These are phyloP conservation scores for Avahi laniger DNA, from an alignment of 2,797 vertebrate genomes.

Conservation along the genomic window DNA sequence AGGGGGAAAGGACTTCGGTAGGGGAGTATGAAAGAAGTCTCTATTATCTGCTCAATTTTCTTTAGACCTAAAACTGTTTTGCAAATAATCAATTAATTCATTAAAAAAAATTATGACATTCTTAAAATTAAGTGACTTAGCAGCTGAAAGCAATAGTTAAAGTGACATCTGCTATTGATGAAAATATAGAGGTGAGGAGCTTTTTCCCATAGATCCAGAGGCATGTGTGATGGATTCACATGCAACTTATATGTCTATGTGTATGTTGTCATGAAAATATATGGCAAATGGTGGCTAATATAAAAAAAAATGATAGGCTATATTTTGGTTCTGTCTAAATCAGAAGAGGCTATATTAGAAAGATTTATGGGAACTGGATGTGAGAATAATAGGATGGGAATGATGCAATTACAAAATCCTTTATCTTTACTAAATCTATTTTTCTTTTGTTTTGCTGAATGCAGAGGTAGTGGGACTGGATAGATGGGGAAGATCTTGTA, in stretches of 20 bases:
- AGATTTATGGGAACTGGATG: neutral
- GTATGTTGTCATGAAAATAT: neutral
- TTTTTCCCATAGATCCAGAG: neutral
- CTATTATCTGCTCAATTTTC: no score
- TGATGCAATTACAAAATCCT: neutral
- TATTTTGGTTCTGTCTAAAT: neutral
- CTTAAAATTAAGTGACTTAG: neutral
- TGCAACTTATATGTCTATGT: neutral
- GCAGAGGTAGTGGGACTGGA: neutral
- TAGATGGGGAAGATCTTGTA: neutral
- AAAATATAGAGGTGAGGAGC: neutral
- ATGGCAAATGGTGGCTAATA: neutral
- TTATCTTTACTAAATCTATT: neutral
- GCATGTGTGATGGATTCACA: neutral
- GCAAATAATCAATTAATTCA: no score
- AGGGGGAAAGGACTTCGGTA: no score
- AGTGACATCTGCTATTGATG: neutral
- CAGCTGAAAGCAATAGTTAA: neutral
- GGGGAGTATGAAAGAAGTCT: no score
- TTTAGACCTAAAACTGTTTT: no score
- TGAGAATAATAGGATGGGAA: neutral
- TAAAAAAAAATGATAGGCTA: neutral
- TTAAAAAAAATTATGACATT: neutral
- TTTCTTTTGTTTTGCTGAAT: neutral
- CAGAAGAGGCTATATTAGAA: neutral